Base-by-base conservation (phyloP, 2,888 invertebrate species). In the Platycheirus rosarum region DNA sequence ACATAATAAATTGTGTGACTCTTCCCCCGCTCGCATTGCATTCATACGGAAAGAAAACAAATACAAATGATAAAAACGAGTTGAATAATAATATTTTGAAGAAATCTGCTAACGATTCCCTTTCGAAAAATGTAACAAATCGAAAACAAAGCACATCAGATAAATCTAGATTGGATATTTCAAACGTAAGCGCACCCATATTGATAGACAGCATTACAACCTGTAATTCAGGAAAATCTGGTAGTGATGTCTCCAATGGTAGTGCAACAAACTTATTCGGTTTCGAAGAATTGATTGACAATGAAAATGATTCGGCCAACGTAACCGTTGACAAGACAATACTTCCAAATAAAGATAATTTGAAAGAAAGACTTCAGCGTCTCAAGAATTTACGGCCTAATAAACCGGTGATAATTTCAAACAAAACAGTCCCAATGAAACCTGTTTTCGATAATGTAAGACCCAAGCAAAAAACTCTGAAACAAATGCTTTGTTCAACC, bases 401-500 rank as follows among this genome's bases (percentile, higher is more conserved):
- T 0, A 35, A 37, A 8, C 73, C 80, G 26, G 57, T 55, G 16
- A 44, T 65, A 13, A 60, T 65, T 1, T 6, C 82, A 1, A 63
- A 35, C 23, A 18, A 35, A 8, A 37, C 42, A n/a, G n/a, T 32
- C 5, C 46, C 82, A 0, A 35, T 84, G 8, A 74, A 74, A 0
- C 32, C 71, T 26, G 77, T 85, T n/a, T 88, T 86, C 6, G 85
- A 87, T 69, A 84, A 85, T 29, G 46, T 62, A 1, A 26, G 13
- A 2, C 73, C 74, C 0, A 84, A 74, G 16, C 89, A 89, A 78
- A 85, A 71, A 2, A 85, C 82, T 9, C 86, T 90, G 9, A 87
- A 87, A 23, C 86, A 89, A 26, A 88, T 87, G 87, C 46, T 90
- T 0, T 88, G 88, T 35, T 89, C 90, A 13, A 90, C 90, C 4